Base-by-base conservation (phyloP, 2,113 vertebrate genomes). In the Tursiops truncatus region DNA sequence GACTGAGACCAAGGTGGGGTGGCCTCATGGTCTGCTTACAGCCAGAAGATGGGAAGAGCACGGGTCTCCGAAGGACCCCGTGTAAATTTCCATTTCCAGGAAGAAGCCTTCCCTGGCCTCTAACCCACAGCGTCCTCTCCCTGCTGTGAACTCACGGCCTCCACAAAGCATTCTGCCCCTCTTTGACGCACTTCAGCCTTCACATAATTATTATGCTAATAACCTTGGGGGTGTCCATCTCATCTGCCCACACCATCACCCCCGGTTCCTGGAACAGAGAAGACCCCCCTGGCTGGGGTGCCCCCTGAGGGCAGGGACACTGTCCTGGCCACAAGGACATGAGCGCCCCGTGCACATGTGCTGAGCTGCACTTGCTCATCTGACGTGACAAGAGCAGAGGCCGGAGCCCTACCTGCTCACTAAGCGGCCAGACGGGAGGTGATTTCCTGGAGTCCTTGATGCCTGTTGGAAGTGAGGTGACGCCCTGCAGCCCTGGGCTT, bases 11-110 rank as follows among this genome's bases (percentile, higher is more conserved):
- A 76, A 56, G 60, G 74, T 6, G 23, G 20, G 53, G 79, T 50
- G 33, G 33, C 28, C 62, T 65, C 21, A 0, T 13, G 53, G 53
- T 36, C 73, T 20, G 28, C 47, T 65, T 23, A 5, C 65, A 9
- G 44, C n/a, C 58, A 2, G 67, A 6, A 2, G 12, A 62, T 18
- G 65, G 85, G 36, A 41, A 21, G 33, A 14, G 53, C 70, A 23
- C 0, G 6, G 33, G 50, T 17, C 38, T 38, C 80, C 25, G 2
- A 21, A 14, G 28, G 11, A 25, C 85, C 63, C 56, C 0, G 0
- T 0, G 25, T n/a, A 13, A 23, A 71, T 18, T 63, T 83, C 76
- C 56, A 6, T 33, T 62, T 74, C 44, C 0, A 1, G 71, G 33
- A 67, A 21, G 68, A 71, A 9, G 41, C 38, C 20, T 67, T 31